A percentile compares a stretch with the other conserved stretches of the same genome.
phyloP scores from a whole-genome alignment of 2,113 vertebrate genomes.

The Antidorcas marsupialis region DNA sequence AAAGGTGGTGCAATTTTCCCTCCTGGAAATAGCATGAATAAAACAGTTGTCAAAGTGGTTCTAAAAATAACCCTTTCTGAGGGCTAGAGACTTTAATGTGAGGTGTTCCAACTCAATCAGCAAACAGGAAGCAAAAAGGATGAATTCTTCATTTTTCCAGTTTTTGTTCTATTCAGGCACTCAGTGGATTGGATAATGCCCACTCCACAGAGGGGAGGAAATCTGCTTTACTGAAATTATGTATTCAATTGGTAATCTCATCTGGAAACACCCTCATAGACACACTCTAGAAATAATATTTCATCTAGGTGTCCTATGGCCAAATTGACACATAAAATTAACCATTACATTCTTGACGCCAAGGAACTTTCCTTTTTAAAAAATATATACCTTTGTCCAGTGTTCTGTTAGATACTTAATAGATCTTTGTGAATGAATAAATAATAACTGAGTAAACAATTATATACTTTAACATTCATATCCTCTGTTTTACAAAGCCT shows the following conservation, averaged over 20 bases:
- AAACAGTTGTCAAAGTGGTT: slow-evolving; percentile 38
- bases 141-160: not conserved
- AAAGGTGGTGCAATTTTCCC: slow-evolving; percentile 38
- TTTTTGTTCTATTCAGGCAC: not conserved
- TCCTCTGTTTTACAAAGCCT: not conserved
- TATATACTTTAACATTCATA: not conserved
- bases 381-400: not conserved
- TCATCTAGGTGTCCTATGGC: not conserved
- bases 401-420: not conserved
- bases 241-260: not conserved
- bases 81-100: not conserved
- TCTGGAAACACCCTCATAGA: not conserved
- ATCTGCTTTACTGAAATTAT: not conserved
- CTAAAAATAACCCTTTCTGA: not conserved
- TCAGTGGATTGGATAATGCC: not conserved
- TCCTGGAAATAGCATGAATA: slow-evolving; percentile 88
- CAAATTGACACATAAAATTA: not conserved
- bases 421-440: not conserved
- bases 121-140: not conserved
- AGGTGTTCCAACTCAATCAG: not conserved
- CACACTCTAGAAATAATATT: not conserved
- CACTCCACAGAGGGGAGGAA: not conserved
- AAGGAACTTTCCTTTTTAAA: not conserved
- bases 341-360: not conserved
- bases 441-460: not conserved